phyloP scores from a whole-genome alignment of 2,113 vertebrate species.

The Cranoglanis bouderius region DNA sequence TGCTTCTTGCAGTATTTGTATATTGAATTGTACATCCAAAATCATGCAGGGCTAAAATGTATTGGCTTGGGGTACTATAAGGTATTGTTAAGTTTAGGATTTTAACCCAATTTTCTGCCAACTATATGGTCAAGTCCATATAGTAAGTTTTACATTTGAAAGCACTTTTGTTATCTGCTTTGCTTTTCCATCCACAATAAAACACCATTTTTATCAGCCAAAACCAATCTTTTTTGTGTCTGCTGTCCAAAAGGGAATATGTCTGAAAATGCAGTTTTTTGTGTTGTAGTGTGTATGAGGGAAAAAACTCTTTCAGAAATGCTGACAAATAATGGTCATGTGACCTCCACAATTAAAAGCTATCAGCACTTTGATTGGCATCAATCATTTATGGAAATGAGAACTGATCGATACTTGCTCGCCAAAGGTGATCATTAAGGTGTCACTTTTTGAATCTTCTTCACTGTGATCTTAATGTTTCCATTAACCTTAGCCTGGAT shows the following conservation, averaged over 20 bases:
- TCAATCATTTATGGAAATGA: neutral
- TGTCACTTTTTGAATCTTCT: slow-evolving; percentile 6
- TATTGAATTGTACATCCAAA: no score
- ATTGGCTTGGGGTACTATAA: no score
- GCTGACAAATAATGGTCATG: neutral
- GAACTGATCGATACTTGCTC: neutral
- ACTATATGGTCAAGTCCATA: no score
- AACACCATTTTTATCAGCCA: neutral
- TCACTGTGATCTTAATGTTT: slow-evolving; percentile 42
- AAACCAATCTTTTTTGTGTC: neutral
- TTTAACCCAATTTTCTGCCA: no score
- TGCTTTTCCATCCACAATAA: neutral
- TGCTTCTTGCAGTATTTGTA: no score
- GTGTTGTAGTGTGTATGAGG: no score
- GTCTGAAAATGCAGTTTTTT: neutral
- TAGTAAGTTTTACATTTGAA: no score
- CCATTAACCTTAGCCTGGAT: slow-evolving; percentile 5
- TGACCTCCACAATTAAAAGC: neutral
- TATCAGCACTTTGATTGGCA: neutral
- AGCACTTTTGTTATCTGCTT: no score
- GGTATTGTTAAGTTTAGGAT: no score
- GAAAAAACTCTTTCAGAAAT: no score
- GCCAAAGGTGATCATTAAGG: neutral
- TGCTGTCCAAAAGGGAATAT: no score
- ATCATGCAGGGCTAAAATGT: no score